These are phyloP conservation scores for Machaerirhynchus nigripectus DNA, from an alignment of 2,113 vertebrate species.

Conservation along the genomic window DNA sequence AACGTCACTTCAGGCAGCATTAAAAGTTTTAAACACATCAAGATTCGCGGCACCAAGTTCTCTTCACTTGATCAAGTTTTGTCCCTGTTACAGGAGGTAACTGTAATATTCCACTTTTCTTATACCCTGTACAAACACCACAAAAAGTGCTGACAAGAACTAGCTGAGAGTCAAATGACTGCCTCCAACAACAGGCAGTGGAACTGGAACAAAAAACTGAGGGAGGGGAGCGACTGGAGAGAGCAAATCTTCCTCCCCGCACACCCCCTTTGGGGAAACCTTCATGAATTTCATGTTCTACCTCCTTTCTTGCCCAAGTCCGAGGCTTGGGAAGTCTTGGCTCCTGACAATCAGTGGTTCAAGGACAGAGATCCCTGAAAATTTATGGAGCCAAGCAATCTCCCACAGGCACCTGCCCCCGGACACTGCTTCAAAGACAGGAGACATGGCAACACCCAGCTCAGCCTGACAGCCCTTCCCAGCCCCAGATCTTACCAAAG, in stretches of 20 bases:
- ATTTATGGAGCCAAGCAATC: background rate
- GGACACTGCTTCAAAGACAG: background rate
- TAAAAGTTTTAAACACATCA: background rate
- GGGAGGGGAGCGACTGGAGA: background rate
- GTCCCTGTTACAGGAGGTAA: background rate
- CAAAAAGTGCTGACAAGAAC: background rate
- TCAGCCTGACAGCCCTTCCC: background rate
- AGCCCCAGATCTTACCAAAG: background rate
- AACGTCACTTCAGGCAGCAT: background rate
- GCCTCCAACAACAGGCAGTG: background rate
- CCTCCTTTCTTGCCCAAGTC: background rate
- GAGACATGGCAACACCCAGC: background rate
- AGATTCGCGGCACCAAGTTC: background rate
- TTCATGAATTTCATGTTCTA: accelerated
- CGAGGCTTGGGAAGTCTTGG: background rate
- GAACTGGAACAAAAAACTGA: background rate
- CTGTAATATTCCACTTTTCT: background rate
- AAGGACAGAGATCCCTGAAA: background rate
- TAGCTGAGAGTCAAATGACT: background rate
- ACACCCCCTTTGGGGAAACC: background rate
- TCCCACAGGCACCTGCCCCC: background rate
- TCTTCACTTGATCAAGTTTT: background rate
- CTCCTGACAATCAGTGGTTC: background rate
- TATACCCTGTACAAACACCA: background rate
- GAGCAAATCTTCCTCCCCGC: background rate